These are phyloP conservation scores for Pandion haliaetus DNA, from an alignment of 2,113 vertebrate genomes.

Conservation along the genomic window DNA sequence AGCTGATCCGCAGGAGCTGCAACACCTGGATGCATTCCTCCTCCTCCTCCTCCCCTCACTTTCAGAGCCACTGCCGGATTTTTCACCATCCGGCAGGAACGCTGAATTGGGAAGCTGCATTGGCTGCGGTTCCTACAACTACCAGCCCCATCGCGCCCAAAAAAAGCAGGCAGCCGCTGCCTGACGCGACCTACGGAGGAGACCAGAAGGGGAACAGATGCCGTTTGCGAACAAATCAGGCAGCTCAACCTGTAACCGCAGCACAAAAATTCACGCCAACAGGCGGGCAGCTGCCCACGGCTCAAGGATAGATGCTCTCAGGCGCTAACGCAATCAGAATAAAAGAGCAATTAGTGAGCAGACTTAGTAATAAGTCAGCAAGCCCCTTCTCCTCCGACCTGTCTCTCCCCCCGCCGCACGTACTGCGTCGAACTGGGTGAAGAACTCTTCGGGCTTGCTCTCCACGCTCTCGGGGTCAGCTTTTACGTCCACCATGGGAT, in stretches of 20 bases:
- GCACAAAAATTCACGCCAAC: background rate
- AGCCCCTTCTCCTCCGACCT: background rate
- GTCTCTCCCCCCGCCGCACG: conserved; percentile 18
- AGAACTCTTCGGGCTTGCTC: conserved; percentile 86
- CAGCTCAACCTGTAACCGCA: background rate
- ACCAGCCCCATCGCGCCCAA: background rate
- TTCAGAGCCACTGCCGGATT: background rate
- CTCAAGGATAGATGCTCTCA: background rate
- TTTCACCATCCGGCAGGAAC: background rate
- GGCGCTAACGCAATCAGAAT: no score
- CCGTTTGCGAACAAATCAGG: background rate
- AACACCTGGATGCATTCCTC: background rate
- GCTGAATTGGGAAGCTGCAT: background rate
- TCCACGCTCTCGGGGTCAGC: conserved; percentile 79
- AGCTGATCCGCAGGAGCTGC: background rate
- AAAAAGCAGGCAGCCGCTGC: background rate
- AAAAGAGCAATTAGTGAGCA: background rate
- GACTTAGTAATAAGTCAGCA: no score
- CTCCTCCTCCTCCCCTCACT: background rate
- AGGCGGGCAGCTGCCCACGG: background rate
- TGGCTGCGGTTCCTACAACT: no score
- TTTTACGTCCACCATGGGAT: conserved; percentile 94
- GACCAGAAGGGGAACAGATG: background rate
- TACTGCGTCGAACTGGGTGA: conserved; percentile 89
- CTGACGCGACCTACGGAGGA: background rate